Conservation (phyloP, 2,797 vertebrate genomes). For the Chloroceryle amazona region DNA sequence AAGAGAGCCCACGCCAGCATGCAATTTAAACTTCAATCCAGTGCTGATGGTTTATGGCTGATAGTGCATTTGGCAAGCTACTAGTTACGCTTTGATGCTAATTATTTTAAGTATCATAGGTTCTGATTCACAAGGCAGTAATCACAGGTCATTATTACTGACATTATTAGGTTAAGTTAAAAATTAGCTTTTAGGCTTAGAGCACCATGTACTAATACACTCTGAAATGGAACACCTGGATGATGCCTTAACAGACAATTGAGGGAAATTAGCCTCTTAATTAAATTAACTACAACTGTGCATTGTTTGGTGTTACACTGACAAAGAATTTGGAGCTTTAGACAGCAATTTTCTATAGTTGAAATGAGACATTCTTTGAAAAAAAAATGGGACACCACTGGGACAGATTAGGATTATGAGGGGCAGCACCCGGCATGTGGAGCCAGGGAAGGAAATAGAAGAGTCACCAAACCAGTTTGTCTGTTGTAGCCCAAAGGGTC, state of each 20-base stretch:
- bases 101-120: constrained; percentile 81
- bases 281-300: constrained; percentile 66
- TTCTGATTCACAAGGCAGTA: constrained; percentile 81
- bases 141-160: constrained; percentile 74
- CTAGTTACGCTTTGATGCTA: constrained; percentile 77
- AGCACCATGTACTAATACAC: constrained; percentile 67
- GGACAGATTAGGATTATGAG: background rate
- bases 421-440: background rate
- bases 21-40: constrained; percentile 42
- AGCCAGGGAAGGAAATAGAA: background rate
- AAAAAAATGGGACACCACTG: background rate
- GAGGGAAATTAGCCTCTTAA: constrained; percentile 74
- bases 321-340: background rate
- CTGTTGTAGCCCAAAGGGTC: background rate
- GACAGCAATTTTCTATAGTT: background rate
- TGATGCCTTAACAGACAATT: constrained; percentile 58
- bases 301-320: constrained; percentile 46
- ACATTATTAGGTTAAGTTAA: constrained; percentile 79
- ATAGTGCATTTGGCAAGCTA: constrained; percentile 76
- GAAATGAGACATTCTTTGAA: background rate
- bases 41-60: constrained; percentile 71
- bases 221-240: constrained; percentile 78
- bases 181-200: constrained; percentile 79
- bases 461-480: background rate
- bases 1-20: background rate